Evolutionary conservation across 1,140 invertebrate species (phyloP).

Genomic region (Argopecten irradians): DNA sequence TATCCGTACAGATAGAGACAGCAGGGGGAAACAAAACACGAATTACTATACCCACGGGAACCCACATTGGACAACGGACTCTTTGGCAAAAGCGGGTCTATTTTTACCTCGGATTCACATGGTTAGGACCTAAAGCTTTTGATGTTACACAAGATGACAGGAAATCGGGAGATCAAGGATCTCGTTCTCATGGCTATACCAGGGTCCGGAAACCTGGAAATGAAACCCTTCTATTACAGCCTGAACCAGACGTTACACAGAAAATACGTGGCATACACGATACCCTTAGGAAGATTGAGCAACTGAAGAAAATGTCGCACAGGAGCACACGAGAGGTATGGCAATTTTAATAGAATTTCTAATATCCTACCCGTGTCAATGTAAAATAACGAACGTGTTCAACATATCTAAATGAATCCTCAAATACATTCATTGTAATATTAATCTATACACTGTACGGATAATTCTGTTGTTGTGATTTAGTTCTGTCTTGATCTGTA

Average conservation of each 20-base stretch:
- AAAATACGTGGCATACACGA: background rate
- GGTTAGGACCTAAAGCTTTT: conserved; percentile 54
- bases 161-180: background rate
- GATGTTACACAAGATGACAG: conserved; percentile 44
- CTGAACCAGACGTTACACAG: background rate
- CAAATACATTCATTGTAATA: too few relatives aligned
- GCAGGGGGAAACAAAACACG: conserved; percentile 26
- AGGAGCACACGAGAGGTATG: background rate
- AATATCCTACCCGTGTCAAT: too few relatives aligned
- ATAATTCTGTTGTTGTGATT: too few relatives aligned
- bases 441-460: too few relatives aligned
- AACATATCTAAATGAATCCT: too few relatives aligned
- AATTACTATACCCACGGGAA: conserved; percentile 38
- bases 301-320: background rate
- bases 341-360: too few relatives aligned
- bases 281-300: background rate
- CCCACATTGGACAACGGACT: conserved; percentile 40
- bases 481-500: too few relatives aligned
- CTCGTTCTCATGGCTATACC: background rate
- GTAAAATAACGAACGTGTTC: too few relatives aligned
- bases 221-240: background rate
- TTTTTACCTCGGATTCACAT: conserved; percentile 57
- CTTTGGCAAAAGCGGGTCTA: conserved; percentile 54
- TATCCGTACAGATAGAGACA: conserved; percentile 26
- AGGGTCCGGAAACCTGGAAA: background rate